Evolutionary conservation across 2,797 vertebrate genomes (phyloP).

Genomic region (Caiman crocodilus): DNA sequence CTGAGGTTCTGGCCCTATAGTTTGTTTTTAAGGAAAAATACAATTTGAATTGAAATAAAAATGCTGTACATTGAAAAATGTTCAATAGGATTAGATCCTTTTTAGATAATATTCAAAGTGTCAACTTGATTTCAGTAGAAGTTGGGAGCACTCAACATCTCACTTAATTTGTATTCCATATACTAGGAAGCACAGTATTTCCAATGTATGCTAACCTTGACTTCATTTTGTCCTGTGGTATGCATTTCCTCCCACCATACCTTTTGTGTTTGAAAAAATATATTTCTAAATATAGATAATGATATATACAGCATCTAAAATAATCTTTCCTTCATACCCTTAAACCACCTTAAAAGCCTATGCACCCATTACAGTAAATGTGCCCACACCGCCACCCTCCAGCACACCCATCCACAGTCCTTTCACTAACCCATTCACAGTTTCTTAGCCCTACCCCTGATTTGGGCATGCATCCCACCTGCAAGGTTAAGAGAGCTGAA

Average conservation of each 20-base stretch:
- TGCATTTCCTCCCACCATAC: too few relatives aligned
- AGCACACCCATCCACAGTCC: background rate
- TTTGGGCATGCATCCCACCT: background rate
- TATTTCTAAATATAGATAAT: too few relatives aligned
- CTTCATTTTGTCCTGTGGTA: background rate
- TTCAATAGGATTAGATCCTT: background rate
- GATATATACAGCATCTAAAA: too few relatives aligned
- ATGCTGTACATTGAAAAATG: background rate
- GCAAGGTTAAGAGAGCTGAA: background rate
- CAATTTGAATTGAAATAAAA: background rate
- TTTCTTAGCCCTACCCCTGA: background rate
- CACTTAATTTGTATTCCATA: background rate
- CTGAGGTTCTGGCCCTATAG: background rate
- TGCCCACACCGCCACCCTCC: background rate
- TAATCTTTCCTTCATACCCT: too few relatives aligned
- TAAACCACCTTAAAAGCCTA: too few relatives aligned
- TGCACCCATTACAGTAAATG: too few relatives aligned
- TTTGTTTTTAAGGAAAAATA: background rate
- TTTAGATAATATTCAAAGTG: background rate
- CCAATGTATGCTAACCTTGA: background rate
- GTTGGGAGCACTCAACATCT: background rate
- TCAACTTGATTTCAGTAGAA: background rate
- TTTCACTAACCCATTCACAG: background rate
- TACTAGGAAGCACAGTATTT: accelerated
- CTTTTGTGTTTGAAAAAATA: too few relatives aligned